Percentiles rank a stretch among this genome's conserved stretches.
phyloP scores from a whole-genome alignment of 2,113 vertebrate genomes.

The Salvelinus namaycush region DNA sequence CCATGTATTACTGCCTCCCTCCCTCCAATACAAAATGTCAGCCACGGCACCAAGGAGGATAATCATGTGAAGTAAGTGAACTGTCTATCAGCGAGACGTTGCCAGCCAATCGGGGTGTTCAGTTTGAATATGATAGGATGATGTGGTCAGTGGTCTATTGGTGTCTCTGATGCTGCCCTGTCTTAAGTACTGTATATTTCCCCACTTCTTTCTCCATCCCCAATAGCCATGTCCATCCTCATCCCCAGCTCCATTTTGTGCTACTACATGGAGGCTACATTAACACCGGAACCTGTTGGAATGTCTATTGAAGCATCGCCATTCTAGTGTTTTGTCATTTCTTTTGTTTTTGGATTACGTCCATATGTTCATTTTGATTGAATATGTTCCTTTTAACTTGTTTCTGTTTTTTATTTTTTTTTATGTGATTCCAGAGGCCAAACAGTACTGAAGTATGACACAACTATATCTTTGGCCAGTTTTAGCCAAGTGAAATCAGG shows the following conservation, averaged over 20 bases:
- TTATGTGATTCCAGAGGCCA: constrained; percentile 48
- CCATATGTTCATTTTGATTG: constrained; percentile 27
- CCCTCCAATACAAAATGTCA: constrained; percentile 25
- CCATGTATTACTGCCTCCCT: constrained; percentile 11
- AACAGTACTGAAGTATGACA: constrained; percentile 39
- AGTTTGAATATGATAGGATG: constrained; percentile 52
- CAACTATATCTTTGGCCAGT: constrained; percentile 59
- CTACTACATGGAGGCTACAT: constrained; percentile 40
- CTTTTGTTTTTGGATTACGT: constrained; percentile 30
- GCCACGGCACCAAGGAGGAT: constrained; percentile 33
- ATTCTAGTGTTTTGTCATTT: constrained; percentile 47
- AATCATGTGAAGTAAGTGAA: constrained; percentile 63
- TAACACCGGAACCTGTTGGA: constrained; percentile 55
- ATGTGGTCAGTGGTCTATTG: constrained; percentile 47
- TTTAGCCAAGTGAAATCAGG: constrained; percentile 76
- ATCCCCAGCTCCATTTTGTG: constrained; percentile 38
- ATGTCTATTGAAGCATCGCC: constrained; percentile 49
- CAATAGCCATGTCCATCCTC: constrained; percentile 17
- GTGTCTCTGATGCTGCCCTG: constrained; percentile 65
- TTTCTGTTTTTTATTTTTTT: constrained; percentile 15
- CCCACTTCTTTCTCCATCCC: constrained; percentile 16
- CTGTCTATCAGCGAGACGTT: constrained; percentile 53
- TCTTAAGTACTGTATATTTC: constrained; percentile 68
- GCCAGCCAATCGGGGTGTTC: constrained; percentile 68
- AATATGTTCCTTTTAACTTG: constrained; percentile 22